Evolutionary conservation across 2,113 vertebrate species (phyloP).

Genomic region (Ammodramus savannarum): DNA sequence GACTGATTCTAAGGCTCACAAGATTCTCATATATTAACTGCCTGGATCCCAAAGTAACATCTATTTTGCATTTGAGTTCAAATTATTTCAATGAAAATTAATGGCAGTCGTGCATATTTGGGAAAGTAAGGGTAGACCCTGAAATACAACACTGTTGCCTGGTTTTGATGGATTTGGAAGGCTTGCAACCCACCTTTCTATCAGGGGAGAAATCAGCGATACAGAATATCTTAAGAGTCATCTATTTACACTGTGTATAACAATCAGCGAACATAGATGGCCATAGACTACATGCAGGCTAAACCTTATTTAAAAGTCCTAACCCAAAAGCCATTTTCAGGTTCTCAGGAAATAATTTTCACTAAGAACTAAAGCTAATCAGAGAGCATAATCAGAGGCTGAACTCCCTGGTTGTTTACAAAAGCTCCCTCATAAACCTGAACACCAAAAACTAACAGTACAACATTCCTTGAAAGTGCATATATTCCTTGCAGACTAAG

Average conservation of each 20-base stretch:
- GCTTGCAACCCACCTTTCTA: not conserved
- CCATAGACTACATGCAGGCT: not conserved
- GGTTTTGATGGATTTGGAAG: not conserved
- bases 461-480: slow-evolving; percentile 41
- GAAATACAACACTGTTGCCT: not conserved
- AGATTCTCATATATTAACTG: slow-evolving; percentile 13
- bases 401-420: slow-evolving; percentile 3
- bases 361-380: not conserved
- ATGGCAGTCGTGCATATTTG: slow-evolving; percentile 13
- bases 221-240: not conserved
- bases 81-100: slow-evolving; percentile 26
- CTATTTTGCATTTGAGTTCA: slow-evolving; percentile 1
- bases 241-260: not conserved
- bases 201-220: not conserved
- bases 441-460: slow-evolving; percentile 26
- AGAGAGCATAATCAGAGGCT: not conserved
- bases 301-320: slow-evolving; percentile 11
- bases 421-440: not conserved
- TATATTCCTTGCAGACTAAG: not conserved
- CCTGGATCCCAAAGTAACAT: not conserved
- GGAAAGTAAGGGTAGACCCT: not conserved
- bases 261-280: not conserved
- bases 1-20: not conserved
- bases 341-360: slow-evolving; percentile 23
- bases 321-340: not conserved